These are phyloP conservation scores for Dusona sp. DNA, from an alignment of 2,888 invertebrate genomes.

Conservation along the genomic window DNA sequence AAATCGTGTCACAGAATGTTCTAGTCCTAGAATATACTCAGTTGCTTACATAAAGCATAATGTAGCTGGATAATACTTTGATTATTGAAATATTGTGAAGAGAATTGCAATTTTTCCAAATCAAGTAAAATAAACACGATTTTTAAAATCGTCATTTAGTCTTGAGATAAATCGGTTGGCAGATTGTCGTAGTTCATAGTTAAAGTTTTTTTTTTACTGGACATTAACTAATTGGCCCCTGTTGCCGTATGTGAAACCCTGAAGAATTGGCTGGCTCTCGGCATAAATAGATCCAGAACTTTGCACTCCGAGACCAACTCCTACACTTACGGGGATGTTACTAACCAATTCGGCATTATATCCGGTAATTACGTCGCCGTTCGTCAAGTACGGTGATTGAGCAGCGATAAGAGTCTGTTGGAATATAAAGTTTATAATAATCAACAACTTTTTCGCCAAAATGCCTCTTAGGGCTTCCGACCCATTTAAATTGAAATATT, in stretches of 20 bases:
- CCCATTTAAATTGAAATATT: neutral
- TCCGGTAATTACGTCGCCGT: constrained; percentile 67
- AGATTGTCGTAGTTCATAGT: constrained; percentile 44
- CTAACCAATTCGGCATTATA: constrained; percentile 65
- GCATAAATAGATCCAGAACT: constrained; percentile 73
- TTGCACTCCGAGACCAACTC: constrained; percentile 71
- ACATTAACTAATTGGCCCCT: constrained; percentile 65
- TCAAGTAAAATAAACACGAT: neutral
- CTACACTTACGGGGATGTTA: constrained; percentile 70
- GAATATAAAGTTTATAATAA: neutral
- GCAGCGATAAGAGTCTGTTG: constrained; percentile 61
- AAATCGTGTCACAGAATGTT: constrained; percentile 61
- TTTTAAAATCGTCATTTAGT: constrained; percentile 33
- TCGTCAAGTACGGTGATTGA: constrained; percentile 69
- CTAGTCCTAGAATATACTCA: constrained; percentile 30
- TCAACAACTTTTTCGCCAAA: neutral
- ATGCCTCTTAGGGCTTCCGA: neutral
- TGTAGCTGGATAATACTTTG: constrained; percentile 33
- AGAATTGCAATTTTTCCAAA: constrained; percentile 35
- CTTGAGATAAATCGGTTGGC: constrained; percentile 26
- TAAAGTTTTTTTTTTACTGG: constrained; percentile 43
- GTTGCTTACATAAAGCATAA: constrained; percentile 24
- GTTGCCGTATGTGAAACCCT: constrained; percentile 64
- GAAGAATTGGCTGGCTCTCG: constrained; percentile 63
- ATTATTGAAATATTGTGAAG: constrained; percentile 28